Base-by-base conservation (phyloP, 2,888 invertebrate species). In the Melanostoma scalare region DNA sequence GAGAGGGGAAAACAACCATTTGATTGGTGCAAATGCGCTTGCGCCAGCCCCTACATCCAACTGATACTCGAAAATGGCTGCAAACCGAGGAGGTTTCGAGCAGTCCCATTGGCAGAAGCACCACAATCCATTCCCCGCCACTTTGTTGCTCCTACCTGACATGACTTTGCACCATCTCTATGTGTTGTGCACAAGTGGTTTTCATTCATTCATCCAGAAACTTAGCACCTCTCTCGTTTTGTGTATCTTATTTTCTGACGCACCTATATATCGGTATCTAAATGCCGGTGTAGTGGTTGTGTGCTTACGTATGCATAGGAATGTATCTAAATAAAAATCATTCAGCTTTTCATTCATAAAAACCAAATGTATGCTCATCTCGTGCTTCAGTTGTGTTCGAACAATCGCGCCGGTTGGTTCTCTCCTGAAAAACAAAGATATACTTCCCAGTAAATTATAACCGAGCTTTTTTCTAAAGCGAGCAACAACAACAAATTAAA, bases 341-440 rank as follows among this genome's bases (percentile, higher is more conserved):
- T 76, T 38, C 65, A 63, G 88, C 88, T 88, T 90, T 91, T 91
- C 91, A 91, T 91, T 91, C 91, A 91, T 91, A 91, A 91, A 91
- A 91, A 90, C 89, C 89, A 89, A 89, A 89, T 89, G 91, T 89
- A 89, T 88, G 89, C 90, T 89, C 89, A 89, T 89, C 90, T 91
- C 90, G 90, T 89, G 91, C 89, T 89, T 91, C 91, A 91, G 91
- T 91, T 91, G 89, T 90, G 89, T 91, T 91, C 91, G 90, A 89
- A 90, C 91, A 89, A 91, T 90, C 91, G 90, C 89, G 90, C 89
- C 91, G 91, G 90, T 91, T 89, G 88, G 88, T 88, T 88, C 86
- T 86, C 77, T 85, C 72, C 58, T 35, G 52, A 61, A 78, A 3
- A 33, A 38, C 36, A 72, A 67, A 52, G 30, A 60, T 36, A 77